phyloP scores from a whole-genome alignment of 2,888 invertebrate genomes.

The Neria commutata region DNA sequence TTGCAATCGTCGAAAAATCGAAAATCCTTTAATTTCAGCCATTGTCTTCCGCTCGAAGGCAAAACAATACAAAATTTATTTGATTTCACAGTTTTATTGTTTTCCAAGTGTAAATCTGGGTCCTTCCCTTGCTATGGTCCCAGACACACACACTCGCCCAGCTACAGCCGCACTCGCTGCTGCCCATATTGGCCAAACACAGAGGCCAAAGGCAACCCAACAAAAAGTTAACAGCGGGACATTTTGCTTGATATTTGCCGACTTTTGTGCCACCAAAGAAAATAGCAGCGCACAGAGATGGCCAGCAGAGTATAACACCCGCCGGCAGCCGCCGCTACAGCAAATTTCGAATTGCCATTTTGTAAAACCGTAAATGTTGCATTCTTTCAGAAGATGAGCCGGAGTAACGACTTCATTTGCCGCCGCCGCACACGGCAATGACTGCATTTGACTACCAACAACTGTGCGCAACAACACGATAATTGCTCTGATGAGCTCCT shows the following conservation, averaged over 20 bases:
- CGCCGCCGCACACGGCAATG: slow-evolving; percentile 24
- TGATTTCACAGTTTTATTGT: not conserved
- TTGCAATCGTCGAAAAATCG: too few species aligned
- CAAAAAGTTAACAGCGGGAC: slow-evolving; percentile 42
- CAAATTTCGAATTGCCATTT: not conserved
- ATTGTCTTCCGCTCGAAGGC: too few species aligned
- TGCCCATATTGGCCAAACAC: slow-evolving; percentile 18
- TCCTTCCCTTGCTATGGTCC: too few species aligned
- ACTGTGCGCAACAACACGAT: slow-evolving; percentile 39
- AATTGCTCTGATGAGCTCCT: slow-evolving; percentile 58
- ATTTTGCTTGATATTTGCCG: slow-evolving; percentile 47
- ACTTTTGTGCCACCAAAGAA: slow-evolving; percentile 35
- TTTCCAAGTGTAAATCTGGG: not conserved
- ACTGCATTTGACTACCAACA: slow-evolving; percentile 28
- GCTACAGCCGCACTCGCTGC: not conserved
- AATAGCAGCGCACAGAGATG: slow-evolving; percentile 20
- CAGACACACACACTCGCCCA: not conserved
- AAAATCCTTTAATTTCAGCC: not conserved
- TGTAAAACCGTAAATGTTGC: not conserved
- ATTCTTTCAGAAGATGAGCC: not conserved
- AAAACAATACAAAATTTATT: not conserved
- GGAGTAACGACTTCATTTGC: slow-evolving; percentile 20
- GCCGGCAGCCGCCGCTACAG: not conserved
- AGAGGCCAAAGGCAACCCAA: slow-evolving; percentile 32
- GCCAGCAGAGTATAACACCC: slow-evolving; percentile 9